Evolutionary conservation across 2,113 vertebrate genomes (phyloP).

Genomic region (Aplodontia rufa): DNA sequence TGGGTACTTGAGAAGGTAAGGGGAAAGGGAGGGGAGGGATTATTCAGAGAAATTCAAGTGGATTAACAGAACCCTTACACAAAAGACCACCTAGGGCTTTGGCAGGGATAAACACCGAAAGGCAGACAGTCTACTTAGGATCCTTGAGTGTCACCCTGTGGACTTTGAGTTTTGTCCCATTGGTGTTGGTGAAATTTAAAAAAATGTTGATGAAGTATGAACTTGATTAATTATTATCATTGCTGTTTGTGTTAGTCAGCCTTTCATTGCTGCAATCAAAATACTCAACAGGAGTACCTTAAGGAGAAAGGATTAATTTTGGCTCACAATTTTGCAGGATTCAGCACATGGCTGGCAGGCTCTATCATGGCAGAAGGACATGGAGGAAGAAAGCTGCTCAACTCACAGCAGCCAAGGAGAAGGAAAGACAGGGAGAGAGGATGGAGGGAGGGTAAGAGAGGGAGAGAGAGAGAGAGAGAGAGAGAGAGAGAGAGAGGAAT

Average conservation of each 20-base stretch:
- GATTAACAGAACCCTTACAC: background rate
- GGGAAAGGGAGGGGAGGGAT: background rate
- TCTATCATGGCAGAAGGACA: no score
- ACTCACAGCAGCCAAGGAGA: no score
- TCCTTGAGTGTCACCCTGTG: background rate
- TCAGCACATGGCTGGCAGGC: no score
- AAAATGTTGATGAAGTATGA: background rate
- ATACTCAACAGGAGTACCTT: no score
- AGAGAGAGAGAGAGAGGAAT: no score
- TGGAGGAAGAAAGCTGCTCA: no score
- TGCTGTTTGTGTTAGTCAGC: background rate
- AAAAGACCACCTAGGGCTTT: accelerated
- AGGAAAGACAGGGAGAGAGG: no score
- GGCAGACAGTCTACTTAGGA: background rate
- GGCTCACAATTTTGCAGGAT: no score
- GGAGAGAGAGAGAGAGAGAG: no score
- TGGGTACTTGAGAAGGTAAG: accelerated
- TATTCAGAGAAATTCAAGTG: background rate
- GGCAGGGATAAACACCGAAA: background rate
- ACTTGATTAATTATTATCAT: background rate
- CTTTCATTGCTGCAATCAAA: no score
- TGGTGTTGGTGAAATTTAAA: background rate
- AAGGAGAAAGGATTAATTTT: no score
- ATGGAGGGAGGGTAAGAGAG: no score
- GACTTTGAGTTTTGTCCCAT: background rate